phyloP scores from a whole-genome alignment of 1,140 invertebrate genomes.

The Bombus confusus region DNA sequence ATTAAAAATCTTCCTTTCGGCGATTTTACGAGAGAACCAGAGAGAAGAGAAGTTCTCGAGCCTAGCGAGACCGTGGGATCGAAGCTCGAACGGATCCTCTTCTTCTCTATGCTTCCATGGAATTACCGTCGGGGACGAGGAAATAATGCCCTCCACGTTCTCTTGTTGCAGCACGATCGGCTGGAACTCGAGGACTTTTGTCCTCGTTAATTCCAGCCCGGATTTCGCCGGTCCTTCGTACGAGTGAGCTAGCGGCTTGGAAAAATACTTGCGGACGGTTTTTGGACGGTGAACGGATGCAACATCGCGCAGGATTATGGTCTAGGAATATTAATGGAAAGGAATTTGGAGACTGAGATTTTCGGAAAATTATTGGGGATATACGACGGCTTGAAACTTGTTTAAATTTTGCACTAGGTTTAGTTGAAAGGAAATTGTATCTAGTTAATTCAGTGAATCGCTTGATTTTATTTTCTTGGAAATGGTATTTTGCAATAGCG shows the following conservation, averaged over 20 bases:
- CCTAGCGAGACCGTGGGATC: conserved; percentile 25
- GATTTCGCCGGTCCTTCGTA: background rate
- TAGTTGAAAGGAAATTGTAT: background rate
- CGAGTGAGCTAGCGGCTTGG: background rate
- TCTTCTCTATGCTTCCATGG: conserved; percentile 18
- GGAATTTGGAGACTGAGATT: background rate
- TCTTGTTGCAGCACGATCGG: background rate
- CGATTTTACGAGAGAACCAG: conserved; percentile 62
- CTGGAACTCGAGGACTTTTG: conserved; percentile 24
- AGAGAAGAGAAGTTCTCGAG: background rate
- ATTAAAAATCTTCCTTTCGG: conserved; percentile 71
- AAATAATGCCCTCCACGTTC: conserved; percentile 24
- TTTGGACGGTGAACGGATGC: background rate
- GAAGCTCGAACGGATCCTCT: background rate
- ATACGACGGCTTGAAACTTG: background rate
- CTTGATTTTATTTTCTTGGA: too few species aligned
- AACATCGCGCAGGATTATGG: background rate
- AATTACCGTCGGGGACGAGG: conserved; percentile 17
- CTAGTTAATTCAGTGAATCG: too few species aligned
- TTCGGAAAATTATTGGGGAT: background rate
- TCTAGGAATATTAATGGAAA: background rate
- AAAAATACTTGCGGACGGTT: conserved; percentile 2
- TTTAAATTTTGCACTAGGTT: background rate
- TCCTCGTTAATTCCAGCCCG: conserved; percentile 20
- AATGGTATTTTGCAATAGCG: too few species aligned